A percentile compares a stretch with the other conserved stretches of the same genome.
phyloP scores from a whole-genome alignment of 2,113 vertebrate species.

The Glaucidium brasilianum region DNA sequence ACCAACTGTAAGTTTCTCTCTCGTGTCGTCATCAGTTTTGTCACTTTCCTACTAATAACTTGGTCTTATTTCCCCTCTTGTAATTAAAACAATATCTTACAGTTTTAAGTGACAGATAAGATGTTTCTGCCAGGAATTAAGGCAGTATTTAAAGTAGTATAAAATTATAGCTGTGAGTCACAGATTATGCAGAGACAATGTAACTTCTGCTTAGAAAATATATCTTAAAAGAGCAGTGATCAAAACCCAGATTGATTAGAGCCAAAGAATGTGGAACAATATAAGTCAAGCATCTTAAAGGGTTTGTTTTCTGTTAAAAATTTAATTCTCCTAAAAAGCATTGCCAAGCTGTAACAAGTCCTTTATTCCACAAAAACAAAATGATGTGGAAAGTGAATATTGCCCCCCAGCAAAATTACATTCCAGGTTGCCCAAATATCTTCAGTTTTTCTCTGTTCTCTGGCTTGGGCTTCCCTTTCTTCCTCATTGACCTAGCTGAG shows the following conservation, averaged over 20 bases:
- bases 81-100: neutral
- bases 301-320: slow-evolving; percentile 28
- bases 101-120: neutral
- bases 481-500: neutral
- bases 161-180: neutral
- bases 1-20: neutral
- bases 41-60: neutral
- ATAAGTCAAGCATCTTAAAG: neutral
- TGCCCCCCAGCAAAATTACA: neutral
- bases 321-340: neutral
- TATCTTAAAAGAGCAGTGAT: neutral
- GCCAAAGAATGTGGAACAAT: neutral
- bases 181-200: neutral
- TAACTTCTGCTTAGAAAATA: neutral
- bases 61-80: neutral
- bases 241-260: neutral
- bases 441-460: neutral
- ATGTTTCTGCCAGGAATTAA: neutral
- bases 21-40: neutral
- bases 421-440: neutral
- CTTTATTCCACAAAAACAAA: slow-evolving; percentile 2
- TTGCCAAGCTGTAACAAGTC: slow-evolving; percentile 21
- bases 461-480: neutral
- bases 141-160: neutral
- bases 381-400: neutral